Evolutionary conservation across 2,888 invertebrate genomes (phyloP), one percentile per base, ranked within the genome.

Genomic region (Falcaria lacertinaria): DNA sequence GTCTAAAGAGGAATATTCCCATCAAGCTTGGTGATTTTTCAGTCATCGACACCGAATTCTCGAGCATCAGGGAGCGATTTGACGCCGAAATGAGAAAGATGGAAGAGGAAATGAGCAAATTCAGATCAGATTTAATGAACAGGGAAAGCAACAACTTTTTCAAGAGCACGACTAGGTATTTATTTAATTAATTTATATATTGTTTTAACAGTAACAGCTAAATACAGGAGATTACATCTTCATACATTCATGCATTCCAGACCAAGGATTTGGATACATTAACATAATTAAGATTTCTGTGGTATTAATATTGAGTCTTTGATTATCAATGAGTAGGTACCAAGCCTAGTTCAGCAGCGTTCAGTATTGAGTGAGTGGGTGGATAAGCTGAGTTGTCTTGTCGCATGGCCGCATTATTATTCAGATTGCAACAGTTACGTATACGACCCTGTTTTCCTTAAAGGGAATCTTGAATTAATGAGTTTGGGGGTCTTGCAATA

Each of bases 41-140:
- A 90, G 96, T 98, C 80, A 96, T 97, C 90, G 97, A 98, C 89
- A 96, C 96, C 61, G 98, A 98, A 90, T 98, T 98, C 91, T 96
- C 96, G 76, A 97, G 95, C 89, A 98, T 98, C 81, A 93, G 97
- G 73, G 97, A 97, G 83, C 92, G 97, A 64, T 98, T 98, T 86
- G 98, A 98, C 86, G 94, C 95, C 55, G 98, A 98, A 92, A 98
- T 98, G 98, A 92, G 95, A 72, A 97, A 97, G 90, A 98, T 98
- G 96, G 98, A 98, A 91, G 98, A 98, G 73, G 98, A 98, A 90
- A 98, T 98, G 98, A 94, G 95, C 81, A 94, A 95, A 90, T 97
- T 97, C 91, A 92, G 97, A 68, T 95, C 95, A 59, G 97, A 97
- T 81, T 91, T 97, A 55, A 96, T 97, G 94, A 97, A 96, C 86